These are phyloP conservation scores for Catalaphyllia jardinei DNA, from an alignment of 64 coral and sea anemone species.

Conservation along the genomic window DNA sequence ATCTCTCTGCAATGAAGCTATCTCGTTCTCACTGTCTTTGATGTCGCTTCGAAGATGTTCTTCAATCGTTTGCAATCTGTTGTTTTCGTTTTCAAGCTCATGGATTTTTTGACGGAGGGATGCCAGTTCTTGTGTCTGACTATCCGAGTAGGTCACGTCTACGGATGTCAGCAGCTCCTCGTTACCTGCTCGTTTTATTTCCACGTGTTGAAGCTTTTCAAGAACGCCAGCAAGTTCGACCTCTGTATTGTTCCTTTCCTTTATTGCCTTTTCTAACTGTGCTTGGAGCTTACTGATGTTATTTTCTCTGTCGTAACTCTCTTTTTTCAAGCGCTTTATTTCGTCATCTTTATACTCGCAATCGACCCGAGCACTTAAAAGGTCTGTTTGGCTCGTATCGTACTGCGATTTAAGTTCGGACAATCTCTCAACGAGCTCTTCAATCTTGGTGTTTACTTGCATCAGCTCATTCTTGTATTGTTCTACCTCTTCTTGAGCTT, in stretches of 20 bases:
- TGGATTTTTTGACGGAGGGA: constrained; percentile 67
- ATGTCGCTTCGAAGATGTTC: constrained; percentile 67
- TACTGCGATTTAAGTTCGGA: constrained; percentile 31
- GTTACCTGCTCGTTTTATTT: constrained; percentile 24
- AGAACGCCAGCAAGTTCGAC: constrained; percentile 73
- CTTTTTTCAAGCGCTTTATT: constrained; percentile 18
- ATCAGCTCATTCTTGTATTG: constrained; percentile 19
- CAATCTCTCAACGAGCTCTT: constrained; percentile 1
- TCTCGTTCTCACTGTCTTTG: constrained; percentile 53
- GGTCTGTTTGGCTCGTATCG: constrained; percentile 29
- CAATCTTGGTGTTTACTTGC: constrained; percentile 36
- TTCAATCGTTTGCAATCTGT: constrained; percentile 22
- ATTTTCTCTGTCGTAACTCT: not conserved
- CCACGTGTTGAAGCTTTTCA: constrained; percentile 62
- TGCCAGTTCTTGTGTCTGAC: constrained; percentile 27
- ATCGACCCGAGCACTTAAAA: not conserved
- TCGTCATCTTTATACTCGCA: constrained; percentile 30
- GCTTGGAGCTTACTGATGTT: constrained; percentile 36
- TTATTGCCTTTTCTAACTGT: constrained; percentile 57
- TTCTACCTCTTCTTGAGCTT: constrained; percentile 39
- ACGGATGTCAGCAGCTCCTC: constrained; percentile 50
- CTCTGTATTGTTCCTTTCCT: constrained; percentile 66
- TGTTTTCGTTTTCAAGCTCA: constrained; percentile 67
- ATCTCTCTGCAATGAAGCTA: constrained; percentile 59
- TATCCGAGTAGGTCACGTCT: not conserved